These are phyloP conservation scores for Ramphastos sulfuratus DNA, from an alignment of 2,113 vertebrate genomes.

Conservation along the genomic window DNA sequence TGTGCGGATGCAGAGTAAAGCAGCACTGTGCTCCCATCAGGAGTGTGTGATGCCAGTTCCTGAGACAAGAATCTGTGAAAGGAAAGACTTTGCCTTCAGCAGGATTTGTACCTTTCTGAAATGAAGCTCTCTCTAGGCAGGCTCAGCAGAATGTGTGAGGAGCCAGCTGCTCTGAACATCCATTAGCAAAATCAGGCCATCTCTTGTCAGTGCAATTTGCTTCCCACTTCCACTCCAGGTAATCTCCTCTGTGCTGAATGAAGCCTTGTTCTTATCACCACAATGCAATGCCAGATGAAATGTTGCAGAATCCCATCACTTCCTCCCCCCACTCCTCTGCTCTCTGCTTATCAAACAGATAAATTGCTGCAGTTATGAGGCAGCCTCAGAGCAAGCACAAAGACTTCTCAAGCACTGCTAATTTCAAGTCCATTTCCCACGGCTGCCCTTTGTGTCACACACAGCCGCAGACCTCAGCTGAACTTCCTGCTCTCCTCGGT, in stretches of 20 bases:
- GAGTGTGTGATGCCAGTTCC: conserved; percentile 59
- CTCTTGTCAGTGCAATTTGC: conserved; percentile 79
- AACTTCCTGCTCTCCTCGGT: conserved; percentile 63
- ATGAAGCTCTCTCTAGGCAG: conserved; percentile 69
- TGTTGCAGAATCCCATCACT: conserved; percentile 66
- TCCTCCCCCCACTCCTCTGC: conserved; percentile 15
- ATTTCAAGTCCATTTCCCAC: conserved; percentile 63
- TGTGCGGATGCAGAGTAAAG: conserved; percentile 51
- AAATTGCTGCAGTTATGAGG: conserved; percentile 77
- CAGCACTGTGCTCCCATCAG: conserved; percentile 19
- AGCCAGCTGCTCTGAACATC: conserved; percentile 67
- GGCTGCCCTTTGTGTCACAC: conserved; percentile 60
- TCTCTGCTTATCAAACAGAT: conserved; percentile 66
- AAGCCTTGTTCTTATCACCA: conserved; percentile 74
- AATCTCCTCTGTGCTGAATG: conserved; percentile 68
- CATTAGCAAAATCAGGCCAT: conserved; percentile 72
- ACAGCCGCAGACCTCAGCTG: conserved; percentile 26
- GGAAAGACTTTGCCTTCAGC: conserved; percentile 60
- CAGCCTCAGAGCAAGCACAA: conserved; percentile 58
- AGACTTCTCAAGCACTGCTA: conserved; percentile 62
- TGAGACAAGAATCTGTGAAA: conserved; percentile 46
- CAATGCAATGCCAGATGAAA: conserved; percentile 63
- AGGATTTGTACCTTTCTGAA: conserved; percentile 66
- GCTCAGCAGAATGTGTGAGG: conserved; percentile 64
- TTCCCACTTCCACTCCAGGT: conserved; percentile 72